Evolutionary conservation across 2,888 invertebrate species (phyloP).

Genomic region (Calliopum simillimum): DNA sequence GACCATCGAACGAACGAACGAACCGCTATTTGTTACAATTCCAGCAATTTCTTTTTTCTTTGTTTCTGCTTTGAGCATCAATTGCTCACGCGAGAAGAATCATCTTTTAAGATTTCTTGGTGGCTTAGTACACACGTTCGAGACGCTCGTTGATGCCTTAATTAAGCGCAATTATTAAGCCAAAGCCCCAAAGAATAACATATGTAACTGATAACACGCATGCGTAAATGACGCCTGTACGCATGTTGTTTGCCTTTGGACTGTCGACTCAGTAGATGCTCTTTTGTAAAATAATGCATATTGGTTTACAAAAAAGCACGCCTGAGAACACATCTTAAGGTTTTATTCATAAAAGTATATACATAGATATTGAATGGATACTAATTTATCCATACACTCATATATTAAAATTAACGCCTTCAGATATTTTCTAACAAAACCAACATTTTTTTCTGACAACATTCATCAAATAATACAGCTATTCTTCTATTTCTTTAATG

Average conservation of each 20-base stretch:
- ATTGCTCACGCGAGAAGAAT: neutral
- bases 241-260: neutral
- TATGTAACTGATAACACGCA: neutral
- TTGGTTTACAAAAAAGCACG: too few relatives aligned
- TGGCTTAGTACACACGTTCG: neutral
- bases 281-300: too few relatives aligned
- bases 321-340: too few relatives aligned
- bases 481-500: too few relatives aligned
- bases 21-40: slow-evolving; percentile 8
- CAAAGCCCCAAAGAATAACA: neutral
- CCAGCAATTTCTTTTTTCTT: slow-evolving; percentile 16
- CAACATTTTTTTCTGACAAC: too few relatives aligned
- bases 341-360: too few relatives aligned
- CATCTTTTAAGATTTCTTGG: neutral
- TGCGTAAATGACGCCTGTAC: neutral
- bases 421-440: too few relatives aligned
- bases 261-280: too few relatives aligned
- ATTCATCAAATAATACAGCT: too few relatives aligned
- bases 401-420: too few relatives aligned
- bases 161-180: slow-evolving; percentile 32
- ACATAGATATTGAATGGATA: too few relatives aligned
- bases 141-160: slow-evolving; percentile 27
- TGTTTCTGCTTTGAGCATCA: neutral
- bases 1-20: neutral
- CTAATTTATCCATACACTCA: too few relatives aligned